Percentiles rank a stretch among this genome's conserved stretches.
phyloP scores from a whole-genome alignment of 2,888 invertebrate species.

The Drepana falcataria region DNA sequence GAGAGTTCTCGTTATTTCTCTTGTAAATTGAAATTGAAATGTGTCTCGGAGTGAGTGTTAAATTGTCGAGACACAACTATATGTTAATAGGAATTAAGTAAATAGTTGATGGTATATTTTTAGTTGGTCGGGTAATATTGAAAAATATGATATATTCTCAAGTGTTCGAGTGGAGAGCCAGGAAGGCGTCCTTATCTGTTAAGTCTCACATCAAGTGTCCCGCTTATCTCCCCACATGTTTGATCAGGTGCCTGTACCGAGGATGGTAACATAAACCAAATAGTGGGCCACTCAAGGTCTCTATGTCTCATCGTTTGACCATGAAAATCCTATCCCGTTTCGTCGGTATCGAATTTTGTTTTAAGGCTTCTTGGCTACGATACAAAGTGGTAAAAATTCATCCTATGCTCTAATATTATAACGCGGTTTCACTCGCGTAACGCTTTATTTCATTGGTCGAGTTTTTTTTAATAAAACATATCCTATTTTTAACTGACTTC shows the following conservation, averaged over 20 bases:
- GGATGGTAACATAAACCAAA: constrained; percentile 51
- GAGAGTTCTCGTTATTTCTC: too few species aligned
- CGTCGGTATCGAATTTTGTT: constrained; percentile 40
- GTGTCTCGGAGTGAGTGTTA: too few species aligned
- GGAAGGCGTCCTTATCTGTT: constrained; percentile 63
- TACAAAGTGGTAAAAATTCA: constrained; percentile 4
- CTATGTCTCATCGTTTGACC: constrained; percentile 45
- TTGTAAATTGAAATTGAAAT: too few species aligned
- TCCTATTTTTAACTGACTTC: too few species aligned
- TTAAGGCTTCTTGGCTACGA: constrained; percentile 32
- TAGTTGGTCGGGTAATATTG: background rate
- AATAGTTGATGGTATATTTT: too few species aligned
- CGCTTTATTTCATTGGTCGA: too few species aligned
- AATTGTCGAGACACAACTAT: too few species aligned
- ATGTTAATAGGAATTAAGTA: too few species aligned
- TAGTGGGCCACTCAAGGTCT: constrained; percentile 54
- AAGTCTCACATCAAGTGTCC: constrained; percentile 70
- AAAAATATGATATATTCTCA: constrained; percentile 33
- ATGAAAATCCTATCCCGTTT: constrained; percentile 51
- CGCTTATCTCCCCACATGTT: constrained; percentile 71
- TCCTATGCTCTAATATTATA: background rate
- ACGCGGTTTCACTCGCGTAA: too few species aligned
- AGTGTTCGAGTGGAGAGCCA: constrained; percentile 43
- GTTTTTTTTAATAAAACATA: too few species aligned
- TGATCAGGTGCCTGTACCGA: constrained; percentile 67